Base-by-base conservation (phyloP, 2,888 invertebrate genomes). In the Hybos culiciformis region DNA sequence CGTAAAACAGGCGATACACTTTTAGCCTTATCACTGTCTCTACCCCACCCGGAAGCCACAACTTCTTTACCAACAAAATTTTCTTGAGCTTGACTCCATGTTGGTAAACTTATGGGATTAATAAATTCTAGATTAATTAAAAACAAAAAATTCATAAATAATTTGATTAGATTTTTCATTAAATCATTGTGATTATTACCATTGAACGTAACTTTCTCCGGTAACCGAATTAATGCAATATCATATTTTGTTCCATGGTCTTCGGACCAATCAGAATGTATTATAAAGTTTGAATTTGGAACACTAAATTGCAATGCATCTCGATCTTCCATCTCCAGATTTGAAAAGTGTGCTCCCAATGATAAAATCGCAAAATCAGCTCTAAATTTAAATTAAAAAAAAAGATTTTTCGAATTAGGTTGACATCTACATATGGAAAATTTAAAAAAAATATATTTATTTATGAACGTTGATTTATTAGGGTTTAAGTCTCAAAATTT, bases 11-110 rank as follows among this genome's bases (percentile, higher is more conserved):
- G n/a, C n/a, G 33, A 42, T 23, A 41, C 3, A 24, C 21, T 20
- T 38, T 31, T 15, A 20, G 21, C 17, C 4, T 9, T 24, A 33
- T 29, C 51, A 51, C 17, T 42, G 64, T 60, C 61, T 33, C 61
- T 62, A 7, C 72, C 71, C 71, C 71, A 72, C 11, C 71, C 71
- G 18, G 67, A 68, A 38, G 67, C 68, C 6, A 62, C 56, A 18
- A 61, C 66, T 19, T 57, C 48, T 40, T 60, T 59, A 40, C 62
- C 62, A 36, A 58, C 59, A 39, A 67, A 67, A 37, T 49, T 56
- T 17, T 56, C 58, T 20, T 56, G 56, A 39, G 57, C 61, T 43
- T 61, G 61, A 39, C 56, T 58, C 4, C 60, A 52, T 21, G 58
- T 50, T 5, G 69, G 66, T 42, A 69, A 50, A 38, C 57, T 55